Percentiles rank a stretch among this genome's conserved stretches.
phyloP scores from a whole-genome alignment of 2,113 vertebrate species.

The Panurus biarmicus region DNA sequence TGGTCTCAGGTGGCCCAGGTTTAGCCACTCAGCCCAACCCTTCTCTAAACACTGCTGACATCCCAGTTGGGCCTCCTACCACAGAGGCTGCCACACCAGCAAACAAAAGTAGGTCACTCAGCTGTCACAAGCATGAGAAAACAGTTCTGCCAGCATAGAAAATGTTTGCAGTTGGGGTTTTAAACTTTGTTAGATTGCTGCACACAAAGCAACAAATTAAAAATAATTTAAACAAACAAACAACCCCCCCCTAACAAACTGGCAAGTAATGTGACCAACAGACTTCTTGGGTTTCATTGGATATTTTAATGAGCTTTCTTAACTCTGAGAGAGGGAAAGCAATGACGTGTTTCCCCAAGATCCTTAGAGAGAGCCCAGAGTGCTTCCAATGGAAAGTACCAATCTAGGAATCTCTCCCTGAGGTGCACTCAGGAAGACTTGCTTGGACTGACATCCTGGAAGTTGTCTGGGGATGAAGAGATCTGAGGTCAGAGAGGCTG shows the following conservation, averaged over 20 bases:
- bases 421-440: not conserved
- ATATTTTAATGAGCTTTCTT: not conserved
- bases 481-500: not conserved
- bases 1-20: not conserved
- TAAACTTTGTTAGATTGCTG: not conserved
- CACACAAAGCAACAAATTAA: not conserved
- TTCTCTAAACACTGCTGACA: not conserved
- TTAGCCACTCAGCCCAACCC: not conserved
- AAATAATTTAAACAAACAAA: not conserved
- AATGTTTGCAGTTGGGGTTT: not conserved
- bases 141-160: not conserved
- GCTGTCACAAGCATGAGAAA: not conserved
- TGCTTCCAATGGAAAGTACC: not conserved
- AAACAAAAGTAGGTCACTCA: slow-evolving; percentile 2
- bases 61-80: not conserved
- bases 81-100: not conserved
- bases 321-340: not conserved
- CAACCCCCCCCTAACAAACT: not conserved
- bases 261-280: not conserved
- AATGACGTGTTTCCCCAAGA: not conserved
- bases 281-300: not conserved
- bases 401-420: not conserved
- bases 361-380: not conserved
- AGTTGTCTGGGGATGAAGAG: not conserved
- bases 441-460: not conserved